phyloP scores from a whole-genome alignment of 2,888 invertebrate genomes.

The Nymphalis urticae region DNA sequence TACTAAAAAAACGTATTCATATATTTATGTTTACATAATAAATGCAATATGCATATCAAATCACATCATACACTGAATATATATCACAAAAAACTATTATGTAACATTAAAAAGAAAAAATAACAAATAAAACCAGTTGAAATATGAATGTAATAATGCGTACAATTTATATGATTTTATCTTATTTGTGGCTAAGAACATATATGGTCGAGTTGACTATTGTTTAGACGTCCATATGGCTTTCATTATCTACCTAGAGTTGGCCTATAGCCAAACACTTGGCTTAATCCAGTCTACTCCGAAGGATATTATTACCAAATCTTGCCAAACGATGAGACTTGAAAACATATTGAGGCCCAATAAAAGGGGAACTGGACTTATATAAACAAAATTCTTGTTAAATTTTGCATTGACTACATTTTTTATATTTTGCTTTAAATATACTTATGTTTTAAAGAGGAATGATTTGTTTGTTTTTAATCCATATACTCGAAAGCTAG shows the following conservation, averaged over 20 bases:
- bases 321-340: conserved; percentile 38
- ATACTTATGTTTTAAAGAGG: too few relatives aligned
- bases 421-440: too few relatives aligned
- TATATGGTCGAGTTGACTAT: conserved; percentile 31
- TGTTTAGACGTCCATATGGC: conserved; percentile 40
- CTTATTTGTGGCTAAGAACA: conserved; percentile 19
- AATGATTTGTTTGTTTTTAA: too few relatives aligned
- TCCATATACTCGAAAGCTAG: too few relatives aligned
- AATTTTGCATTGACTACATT: not conserved
- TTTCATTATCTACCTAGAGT: conserved; percentile 44
- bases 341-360: conserved; percentile 27
- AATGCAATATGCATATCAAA: too few relatives aligned
- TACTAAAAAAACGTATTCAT: too few relatives aligned
- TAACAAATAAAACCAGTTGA: not conserved
- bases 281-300: conserved; percentile 34
- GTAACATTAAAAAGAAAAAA: not conserved
- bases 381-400: not conserved
- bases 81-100: too few relatives aligned
- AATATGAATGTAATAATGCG: too few relatives aligned
- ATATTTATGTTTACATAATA: too few relatives aligned
- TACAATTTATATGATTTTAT: not conserved
- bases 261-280: conserved; percentile 37
- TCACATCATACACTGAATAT: too few relatives aligned
- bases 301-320: conserved; percentile 38
- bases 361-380: conserved; percentile 12